Conservation (phyloP, 2,797 vertebrate species). For the Melanitta fusca region DNA sequence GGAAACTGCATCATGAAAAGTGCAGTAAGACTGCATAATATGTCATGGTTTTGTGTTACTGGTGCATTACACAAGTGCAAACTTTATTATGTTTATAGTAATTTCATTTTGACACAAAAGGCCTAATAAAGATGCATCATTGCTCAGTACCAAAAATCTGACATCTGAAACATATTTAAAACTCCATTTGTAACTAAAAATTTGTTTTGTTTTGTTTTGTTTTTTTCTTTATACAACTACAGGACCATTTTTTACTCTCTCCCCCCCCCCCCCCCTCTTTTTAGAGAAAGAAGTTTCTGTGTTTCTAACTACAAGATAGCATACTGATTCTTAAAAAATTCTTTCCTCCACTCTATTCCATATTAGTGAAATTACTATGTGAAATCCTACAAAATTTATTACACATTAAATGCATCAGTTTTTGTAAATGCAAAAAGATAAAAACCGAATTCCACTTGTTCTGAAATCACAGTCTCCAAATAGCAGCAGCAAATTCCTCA, state of each 20-base stretch:
- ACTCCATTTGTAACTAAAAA: neutral
- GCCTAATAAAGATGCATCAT: neutral
- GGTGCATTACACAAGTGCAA: neutral
- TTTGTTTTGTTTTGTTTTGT: neutral
- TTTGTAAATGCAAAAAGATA: constrained; percentile 39
- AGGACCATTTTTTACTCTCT: neutral
- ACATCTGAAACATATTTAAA: neutral
- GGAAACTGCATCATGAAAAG: neutral
- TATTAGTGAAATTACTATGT: constrained; percentile 22
- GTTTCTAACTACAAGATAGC: neutral
- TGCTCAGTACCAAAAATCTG: neutral
- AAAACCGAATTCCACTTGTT: constrained; percentile 18
- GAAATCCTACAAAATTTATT: constrained; percentile 54
- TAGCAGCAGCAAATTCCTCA: constrained; percentile 24
- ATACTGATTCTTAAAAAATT: neutral
- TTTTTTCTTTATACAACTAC: neutral
- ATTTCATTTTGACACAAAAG: neutral
- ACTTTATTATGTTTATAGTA: neutral
- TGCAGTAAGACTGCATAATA: neutral
- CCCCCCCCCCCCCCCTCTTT: neutral
- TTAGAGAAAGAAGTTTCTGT: neutral
- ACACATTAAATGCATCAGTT: constrained; percentile 12
- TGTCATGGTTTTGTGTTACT: neutral
- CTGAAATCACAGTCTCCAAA: neutral
- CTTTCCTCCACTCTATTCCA: neutral